These are phyloP conservation scores for Atta texana DNA, from an alignment of 1,140 invertebrate genomes.

Conservation along the genomic window DNA sequence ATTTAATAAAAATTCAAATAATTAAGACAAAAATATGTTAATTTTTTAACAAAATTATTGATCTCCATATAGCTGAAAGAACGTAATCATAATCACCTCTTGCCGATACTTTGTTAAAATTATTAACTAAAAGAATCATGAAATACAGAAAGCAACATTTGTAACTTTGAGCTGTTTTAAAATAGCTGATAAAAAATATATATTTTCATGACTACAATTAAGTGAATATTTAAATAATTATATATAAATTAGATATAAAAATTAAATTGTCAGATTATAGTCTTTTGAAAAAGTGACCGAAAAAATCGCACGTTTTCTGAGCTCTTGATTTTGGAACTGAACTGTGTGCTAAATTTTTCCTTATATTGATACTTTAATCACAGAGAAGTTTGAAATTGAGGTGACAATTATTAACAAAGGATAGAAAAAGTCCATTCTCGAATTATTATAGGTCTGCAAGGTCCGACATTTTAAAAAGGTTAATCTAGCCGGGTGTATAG, in stretches of 20 bases:
- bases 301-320: no score
- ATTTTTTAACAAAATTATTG: neutral
- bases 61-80: constrained; percentile 63
- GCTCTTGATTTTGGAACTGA: no score
- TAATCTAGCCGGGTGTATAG: no score
- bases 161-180: constrained; percentile 70
- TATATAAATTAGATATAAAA: neutral
- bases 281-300: neutral
- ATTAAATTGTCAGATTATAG: constrained; percentile 37
- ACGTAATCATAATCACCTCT: constrained; percentile 64
- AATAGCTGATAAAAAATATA: constrained; percentile 32
- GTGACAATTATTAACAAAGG: no score
- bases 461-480: no score
- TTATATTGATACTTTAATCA: no score
- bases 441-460: no score
- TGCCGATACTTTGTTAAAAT: constrained; percentile 60
- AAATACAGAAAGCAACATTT: constrained; percentile 83
- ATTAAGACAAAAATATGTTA: neutral
- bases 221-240: constrained; percentile 50
- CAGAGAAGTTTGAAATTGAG: no score
- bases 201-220: constrained; percentile 12
- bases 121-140: constrained; percentile 73
- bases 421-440: no score
- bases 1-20: constrained; percentile 51
- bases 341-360: no score